Base-by-base conservation (phyloP, 2,797 vertebrate genomes). In the Clamator glandarius region DNA sequence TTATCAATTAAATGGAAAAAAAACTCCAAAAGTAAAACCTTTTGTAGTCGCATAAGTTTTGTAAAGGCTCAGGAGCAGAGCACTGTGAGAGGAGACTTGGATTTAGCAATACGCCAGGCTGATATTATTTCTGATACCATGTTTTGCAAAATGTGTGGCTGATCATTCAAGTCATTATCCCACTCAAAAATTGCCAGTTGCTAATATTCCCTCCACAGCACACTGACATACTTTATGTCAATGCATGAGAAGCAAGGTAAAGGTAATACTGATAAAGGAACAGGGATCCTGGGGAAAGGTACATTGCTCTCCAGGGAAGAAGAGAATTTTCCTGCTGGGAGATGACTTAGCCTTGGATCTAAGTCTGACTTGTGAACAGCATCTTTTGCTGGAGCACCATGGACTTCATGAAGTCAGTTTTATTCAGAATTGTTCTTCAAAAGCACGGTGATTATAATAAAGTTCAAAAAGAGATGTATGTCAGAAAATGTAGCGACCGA, bases 401-500 rank as follows among this genome's bases (percentile, higher is more conserved):
- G 9, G 35, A 39, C 31, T 87, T 73, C 70, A 46, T 2, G 11
- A 70, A 89, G 29, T 15, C 7, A 3, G 31, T 78, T 93, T 73
- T 82, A 86, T 70, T 89, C 84, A 82, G 79, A 64, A 18, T n/a
- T 67, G 39, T 55, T 94, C 81, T 68, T 91, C 73, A 76, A 51
- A 63, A 76, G 41, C 44, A 69, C 46, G 44, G 39, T 35, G 51
- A 82, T 61, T 90, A 17, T 36, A 84, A 81, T 23, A 25, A 90
- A 82, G 52, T 84, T 87, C 68, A 87, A 89, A 92, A 72, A 77
- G 51, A 74, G 39, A 74, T 16, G 23, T 24, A 25, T 86, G 75
- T 72, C 92, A 95, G 81, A 73, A 90, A 93, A 93, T 18, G 18
- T 31, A 91, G 64, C 83, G 92, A 48, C 23, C 26, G 78, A 21